Evolutionary conservation across 2,888 invertebrate genomes (phyloP).

Genomic region (Drosophila birchii): DNA sequence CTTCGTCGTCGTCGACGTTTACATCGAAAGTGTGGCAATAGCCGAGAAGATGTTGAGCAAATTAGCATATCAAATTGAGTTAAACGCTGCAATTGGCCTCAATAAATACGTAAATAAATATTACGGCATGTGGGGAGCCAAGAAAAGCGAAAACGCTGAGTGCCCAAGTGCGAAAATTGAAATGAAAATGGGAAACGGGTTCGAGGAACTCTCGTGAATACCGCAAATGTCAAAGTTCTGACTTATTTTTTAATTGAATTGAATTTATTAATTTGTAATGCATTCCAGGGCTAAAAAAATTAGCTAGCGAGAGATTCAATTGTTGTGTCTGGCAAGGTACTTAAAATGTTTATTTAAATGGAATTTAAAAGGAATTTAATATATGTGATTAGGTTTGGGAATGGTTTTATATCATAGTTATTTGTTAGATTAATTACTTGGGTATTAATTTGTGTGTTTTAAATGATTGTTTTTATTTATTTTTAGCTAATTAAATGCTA

Average conservation of each 20-base stretch:
- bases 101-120: constrained; percentile 67
- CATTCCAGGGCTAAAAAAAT: neutral
- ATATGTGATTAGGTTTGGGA: too few relatives aligned
- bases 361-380: too few relatives aligned
- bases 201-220: constrained; percentile 5
- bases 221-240: constrained; percentile 25
- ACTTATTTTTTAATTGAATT: constrained; percentile 11
- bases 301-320: neutral
- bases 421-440: too few relatives aligned
- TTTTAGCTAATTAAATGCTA: too few relatives aligned
- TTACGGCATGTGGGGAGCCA: constrained; percentile 41
- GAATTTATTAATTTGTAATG: constrained; percentile 4
- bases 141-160: constrained; percentile 48
- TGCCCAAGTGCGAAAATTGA: neutral
- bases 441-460: too few relatives aligned
- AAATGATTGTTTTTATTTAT: too few relatives aligned
- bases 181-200: constrained; percentile 19
- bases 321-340: neutral
- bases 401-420: too few relatives aligned
- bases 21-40: constrained; percentile 19
- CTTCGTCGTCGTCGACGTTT: neutral
- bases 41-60: constrained; percentile 42
- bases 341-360: neutral
- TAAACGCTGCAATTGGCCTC: constrained; percentile 68
- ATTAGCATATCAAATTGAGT: constrained; percentile 78